Percentiles rank a stretch among this genome's conserved stretches.
Evolutionary conservation across 2,113 vertebrate species (phyloP).

Genomic region (Cnemophilus loriae): DNA sequence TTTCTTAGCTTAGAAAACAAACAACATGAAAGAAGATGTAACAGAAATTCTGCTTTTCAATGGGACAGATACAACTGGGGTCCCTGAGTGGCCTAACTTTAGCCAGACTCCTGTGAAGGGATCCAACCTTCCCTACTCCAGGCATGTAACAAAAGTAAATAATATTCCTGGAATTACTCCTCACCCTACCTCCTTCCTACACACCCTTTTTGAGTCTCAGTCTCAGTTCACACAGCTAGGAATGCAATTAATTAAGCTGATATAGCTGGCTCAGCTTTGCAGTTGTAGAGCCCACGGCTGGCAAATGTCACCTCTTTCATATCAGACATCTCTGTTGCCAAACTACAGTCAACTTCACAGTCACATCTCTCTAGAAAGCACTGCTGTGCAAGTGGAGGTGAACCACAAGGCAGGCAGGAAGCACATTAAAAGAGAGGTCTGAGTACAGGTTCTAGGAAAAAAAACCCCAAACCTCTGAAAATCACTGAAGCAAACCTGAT

Average conservation of each 20-base stretch:
- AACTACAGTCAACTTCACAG: neutral
- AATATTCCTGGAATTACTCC: neutral
- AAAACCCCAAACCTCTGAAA: neutral
- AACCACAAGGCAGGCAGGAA: neutral
- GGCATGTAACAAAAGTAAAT: neutral
- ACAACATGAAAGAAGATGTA: neutral
- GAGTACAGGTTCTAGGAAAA: neutral
- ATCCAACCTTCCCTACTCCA: neutral
- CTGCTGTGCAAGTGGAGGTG: neutral
- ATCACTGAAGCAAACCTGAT: neutral
- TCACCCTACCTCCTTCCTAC: neutral
- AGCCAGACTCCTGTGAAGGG: neutral
- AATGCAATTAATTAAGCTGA: constrained; percentile 15
- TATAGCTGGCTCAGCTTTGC: constrained; percentile 1
- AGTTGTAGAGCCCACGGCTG: neutral
- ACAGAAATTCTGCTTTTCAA: neutral
- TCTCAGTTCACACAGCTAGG: neutral
- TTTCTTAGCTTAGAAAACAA: neutral
- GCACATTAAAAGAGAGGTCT: neutral
- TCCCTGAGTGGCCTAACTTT: neutral
- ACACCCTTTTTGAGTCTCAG: neutral
- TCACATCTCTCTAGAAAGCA: neutral
- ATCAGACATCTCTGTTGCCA: neutral
- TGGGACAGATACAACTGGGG: neutral
- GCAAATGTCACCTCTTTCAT: neutral